Conservation (phyloP, 2,888 invertebrate genomes). For the Odontothrips loti region DNA sequence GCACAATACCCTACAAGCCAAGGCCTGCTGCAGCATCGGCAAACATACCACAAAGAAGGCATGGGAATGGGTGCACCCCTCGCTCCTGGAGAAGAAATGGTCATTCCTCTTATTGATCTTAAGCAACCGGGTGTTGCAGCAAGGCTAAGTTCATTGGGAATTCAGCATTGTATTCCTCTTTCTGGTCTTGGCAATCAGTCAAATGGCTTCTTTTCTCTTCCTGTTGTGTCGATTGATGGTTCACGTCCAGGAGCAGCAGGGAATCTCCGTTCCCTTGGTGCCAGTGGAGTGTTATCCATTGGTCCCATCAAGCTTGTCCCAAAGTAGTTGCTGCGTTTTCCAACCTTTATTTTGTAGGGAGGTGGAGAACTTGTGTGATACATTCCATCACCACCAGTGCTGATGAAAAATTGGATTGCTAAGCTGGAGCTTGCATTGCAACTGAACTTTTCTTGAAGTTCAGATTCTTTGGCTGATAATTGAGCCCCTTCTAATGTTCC, state of each 20-base stretch:
- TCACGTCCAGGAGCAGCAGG: conserved; percentile 57
- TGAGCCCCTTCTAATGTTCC: neutral
- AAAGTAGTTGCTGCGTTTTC: neutral
- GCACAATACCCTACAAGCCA: conserved; percentile 65
- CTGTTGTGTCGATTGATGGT: conserved; percentile 64
- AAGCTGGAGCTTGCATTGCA: neutral
- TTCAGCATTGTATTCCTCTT: conserved; percentile 69
- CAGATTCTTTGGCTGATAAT: neutral
- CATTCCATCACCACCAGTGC: neutral
- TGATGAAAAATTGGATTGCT: too few relatives aligned
- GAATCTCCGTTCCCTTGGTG: conserved; percentile 61
- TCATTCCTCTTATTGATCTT: conserved; percentile 68
- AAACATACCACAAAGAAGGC: conserved; percentile 56
- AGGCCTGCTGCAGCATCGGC: conserved; percentile 58
- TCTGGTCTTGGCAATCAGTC: conserved; percentile 57
- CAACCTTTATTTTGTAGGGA: neutral
- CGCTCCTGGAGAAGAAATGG: conserved; percentile 56
- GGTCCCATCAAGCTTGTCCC: conserved; percentile 57
- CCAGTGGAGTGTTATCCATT: conserved; percentile 64
- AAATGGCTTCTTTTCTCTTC: conserved; percentile 62
- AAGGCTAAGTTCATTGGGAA: conserved; percentile 61
- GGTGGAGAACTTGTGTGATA: too few relatives aligned
- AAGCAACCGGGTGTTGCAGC: conserved; percentile 63
- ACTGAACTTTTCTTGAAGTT: neutral
- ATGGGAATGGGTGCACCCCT: conserved; percentile 41